Base-by-base conservation (phyloP, 2,113 vertebrate species). In the Amblyopsis rosae region DNA sequence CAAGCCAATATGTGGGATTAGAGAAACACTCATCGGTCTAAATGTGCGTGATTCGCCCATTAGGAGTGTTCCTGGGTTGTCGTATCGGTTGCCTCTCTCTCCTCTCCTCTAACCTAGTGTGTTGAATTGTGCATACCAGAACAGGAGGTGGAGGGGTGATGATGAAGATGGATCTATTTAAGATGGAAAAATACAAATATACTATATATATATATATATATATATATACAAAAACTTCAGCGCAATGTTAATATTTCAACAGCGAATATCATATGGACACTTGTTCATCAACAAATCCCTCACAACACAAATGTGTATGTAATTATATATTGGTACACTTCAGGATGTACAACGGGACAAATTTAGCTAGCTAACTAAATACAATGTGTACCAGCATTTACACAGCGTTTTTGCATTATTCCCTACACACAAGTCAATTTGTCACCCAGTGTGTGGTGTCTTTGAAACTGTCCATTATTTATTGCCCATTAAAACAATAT, bases 401-500 rank as follows among this genome's bases (percentile, higher is more conserved):
- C 62, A 75, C 59, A 60, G 59, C 71, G 80, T 69, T 80, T 80
- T 66, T 68, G 67, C 72, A 26, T 72, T 65, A 32, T 70, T 62
- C 55, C n/a, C 64, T 35, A 48, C 49, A 67, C 48, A 49, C 60
- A 68, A 71, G 75, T 70, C 83, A 55, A 76, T 82, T 81, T 83
- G 62, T 82, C 75, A 77, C 49, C 60, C 76, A 75, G 79, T 81
- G 73, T 59, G 60, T 65, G 67, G 55, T 73, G 45, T 69, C 82
- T 59, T 59, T 59, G 73, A 80, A 79, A 73, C 8, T 49, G 69
- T 83, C 78, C 82, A 67, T 84, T 83, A 75, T 88, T 87, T 80
- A 84, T 83, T 78, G 77, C 59, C 67, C 61, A 83, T 88, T 86
- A 86, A 26, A 83, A 83, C 75, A 77, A 71, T 79, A 82, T 82